Evolutionary conservation across 2,888 invertebrate species (phyloP).

Genomic region (Brenthis ino): DNA sequence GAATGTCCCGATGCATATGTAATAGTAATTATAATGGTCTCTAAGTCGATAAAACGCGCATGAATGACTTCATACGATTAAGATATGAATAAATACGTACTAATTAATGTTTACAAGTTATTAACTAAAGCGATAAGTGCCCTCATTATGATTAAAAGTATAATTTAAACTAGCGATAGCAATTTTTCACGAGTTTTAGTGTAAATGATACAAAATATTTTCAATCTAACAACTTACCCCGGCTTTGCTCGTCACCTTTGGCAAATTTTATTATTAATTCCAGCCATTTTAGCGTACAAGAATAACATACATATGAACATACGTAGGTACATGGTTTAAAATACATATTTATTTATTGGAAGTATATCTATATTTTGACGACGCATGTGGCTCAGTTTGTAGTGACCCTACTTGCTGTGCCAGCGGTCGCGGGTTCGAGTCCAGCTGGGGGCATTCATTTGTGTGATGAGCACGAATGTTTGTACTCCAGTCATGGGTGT

Average conservation of each 20-base stretch:
- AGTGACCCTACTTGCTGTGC: too few relatives aligned
- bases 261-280: too few relatives aligned
- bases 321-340: too few relatives aligned
- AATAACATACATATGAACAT: too few relatives aligned
- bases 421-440: too few relatives aligned
- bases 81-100: slow-evolving; percentile 1
- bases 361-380: too few relatives aligned
- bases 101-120: slow-evolving; percentile 5
- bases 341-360: too few relatives aligned
- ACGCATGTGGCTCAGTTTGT: too few relatives aligned
- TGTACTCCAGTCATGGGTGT: too few relatives aligned
- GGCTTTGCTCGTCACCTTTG: neutral
- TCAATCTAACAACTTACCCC: neutral
- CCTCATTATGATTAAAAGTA: slow-evolving; percentile 5
- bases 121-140: neutral
- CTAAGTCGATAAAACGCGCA: slow-evolving; percentile 15
- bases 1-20: neutral
- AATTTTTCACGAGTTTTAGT: neutral
- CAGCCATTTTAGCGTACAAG: too few relatives aligned
- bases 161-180: slow-evolving; percentile 4
- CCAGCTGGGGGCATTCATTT: too few relatives aligned
- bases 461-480: too few relatives aligned
- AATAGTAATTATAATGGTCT: slow-evolving; percentile 2
- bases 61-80: slow-evolving; percentile 24
- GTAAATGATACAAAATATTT: neutral